phyloP scores from a whole-genome alignment of 2,888 invertebrate species.

The Agelastica alni region DNA sequence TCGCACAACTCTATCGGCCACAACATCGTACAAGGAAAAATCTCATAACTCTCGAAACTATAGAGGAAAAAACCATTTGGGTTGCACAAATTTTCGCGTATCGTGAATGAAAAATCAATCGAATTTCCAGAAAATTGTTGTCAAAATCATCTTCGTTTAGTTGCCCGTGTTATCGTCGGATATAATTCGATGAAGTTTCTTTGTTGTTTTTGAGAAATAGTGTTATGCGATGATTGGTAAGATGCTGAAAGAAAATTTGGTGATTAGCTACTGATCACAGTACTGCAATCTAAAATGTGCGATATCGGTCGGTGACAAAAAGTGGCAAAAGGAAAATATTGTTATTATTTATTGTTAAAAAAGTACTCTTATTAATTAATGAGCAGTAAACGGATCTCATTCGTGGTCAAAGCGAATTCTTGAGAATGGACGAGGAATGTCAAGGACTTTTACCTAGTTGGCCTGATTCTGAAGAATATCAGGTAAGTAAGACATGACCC shows the following conservation, averaged over 20 bases:
- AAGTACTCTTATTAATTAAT: slow-evolving; percentile 2
- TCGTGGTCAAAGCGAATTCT: slow-evolving; percentile 12
- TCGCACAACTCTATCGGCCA: slow-evolving; percentile 15
- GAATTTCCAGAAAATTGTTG: too few species aligned
- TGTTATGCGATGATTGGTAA: not conserved
- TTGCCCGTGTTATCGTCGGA: too few species aligned
- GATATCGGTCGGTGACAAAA: slow-evolving; percentile 14
- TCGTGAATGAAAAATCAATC: slow-evolving; percentile 15
- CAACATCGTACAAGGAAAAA: slow-evolving; percentile 11
- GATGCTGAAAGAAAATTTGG: not conserved
- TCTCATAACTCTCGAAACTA: slow-evolving; percentile 1
- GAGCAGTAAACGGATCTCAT: not conserved
- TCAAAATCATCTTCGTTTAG: too few species aligned
- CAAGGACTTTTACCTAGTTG: slow-evolving; percentile 50
- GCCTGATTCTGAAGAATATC: slow-evolving; percentile 52
- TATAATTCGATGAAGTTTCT: slow-evolving; percentile 11
- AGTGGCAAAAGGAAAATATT: slow-evolving; percentile 1
- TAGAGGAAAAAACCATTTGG: slow-evolving; percentile 6
- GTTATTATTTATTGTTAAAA: not conserved
- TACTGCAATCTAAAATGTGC: slow-evolving; percentile 2
- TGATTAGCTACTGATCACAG: not conserved
- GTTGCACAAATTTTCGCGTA: slow-evolving; percentile 2
- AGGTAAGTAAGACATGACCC: slow-evolving; percentile 40
- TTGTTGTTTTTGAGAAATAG: slow-evolving; percentile 17
- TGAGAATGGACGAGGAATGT: slow-evolving; percentile 43